Conservation (phyloP, 2,797 vertebrate species). For the Amblyraja radiata region DNA sequence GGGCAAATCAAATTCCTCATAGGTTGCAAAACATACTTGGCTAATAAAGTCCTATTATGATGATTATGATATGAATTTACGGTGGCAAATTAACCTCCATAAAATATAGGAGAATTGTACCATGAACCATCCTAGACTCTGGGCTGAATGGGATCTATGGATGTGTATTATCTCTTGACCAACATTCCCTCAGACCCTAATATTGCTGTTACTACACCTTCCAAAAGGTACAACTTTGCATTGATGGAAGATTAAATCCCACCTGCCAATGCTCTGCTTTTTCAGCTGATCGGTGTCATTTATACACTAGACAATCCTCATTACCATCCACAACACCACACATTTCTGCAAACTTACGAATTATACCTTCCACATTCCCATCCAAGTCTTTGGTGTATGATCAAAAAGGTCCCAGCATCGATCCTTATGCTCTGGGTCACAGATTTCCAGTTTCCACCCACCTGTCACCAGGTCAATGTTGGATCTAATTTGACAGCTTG, state of each 20-base stretch:
- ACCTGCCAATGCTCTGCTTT: background rate
- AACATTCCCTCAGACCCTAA: no score
- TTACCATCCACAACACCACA: background rate
- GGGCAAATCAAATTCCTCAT: no score
- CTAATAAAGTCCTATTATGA: no score
- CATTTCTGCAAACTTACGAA: background rate
- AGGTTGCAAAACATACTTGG: no score
- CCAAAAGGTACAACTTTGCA: background rate
- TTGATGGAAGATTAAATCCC: background rate
- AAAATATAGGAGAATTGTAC: no score
- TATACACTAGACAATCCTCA: background rate
- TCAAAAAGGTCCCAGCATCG: background rate
- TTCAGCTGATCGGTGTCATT: background rate
- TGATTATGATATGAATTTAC: no score
- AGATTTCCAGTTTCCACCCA: background rate
- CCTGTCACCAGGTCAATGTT: background rate
- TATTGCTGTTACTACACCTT: background rate
- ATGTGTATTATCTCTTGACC: no score
- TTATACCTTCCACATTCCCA: no score
- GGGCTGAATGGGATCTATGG: no score
- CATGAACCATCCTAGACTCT: no score
- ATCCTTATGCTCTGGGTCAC: background rate
- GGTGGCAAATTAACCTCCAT: no score
- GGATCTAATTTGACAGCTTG: no score
- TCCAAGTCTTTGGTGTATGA: background rate